Percentiles rank a stretch among this genome's conserved stretches.
Conservation (phyloP, 2,113 vertebrate genomes). For the Acrocephalus kingi region DNA sequence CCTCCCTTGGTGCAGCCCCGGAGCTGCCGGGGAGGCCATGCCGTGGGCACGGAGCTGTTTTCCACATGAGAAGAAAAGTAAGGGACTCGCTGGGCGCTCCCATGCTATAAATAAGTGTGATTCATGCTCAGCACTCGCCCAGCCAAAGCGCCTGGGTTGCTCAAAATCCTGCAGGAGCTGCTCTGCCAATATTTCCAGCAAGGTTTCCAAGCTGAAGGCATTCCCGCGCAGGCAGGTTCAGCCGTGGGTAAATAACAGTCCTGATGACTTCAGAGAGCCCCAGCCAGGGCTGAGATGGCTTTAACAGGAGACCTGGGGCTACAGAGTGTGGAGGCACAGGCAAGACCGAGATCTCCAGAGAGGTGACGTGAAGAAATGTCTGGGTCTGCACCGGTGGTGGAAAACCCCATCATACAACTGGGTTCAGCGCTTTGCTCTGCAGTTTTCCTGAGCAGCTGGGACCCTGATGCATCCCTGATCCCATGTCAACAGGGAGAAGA, state of each 20-base stretch:
- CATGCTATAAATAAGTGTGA: conserved; percentile 55
- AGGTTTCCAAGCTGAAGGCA: conserved; percentile 55
- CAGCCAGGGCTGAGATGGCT: conserved; percentile 21
- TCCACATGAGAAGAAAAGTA: conserved; percentile 9
- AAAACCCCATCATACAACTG: rapidly evolving
- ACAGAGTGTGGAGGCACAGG: neutral
- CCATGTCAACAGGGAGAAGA: neutral
- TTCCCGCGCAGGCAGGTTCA: conserved; percentile 39
- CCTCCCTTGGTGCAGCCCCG: neutral
- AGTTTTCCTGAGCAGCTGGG: neutral
- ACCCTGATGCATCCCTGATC: neutral
- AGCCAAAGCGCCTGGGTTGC: conserved; percentile 13
- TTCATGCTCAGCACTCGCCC: neutral
- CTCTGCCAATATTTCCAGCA: conserved; percentile 56
- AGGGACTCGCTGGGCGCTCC: neutral
- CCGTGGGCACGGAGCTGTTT: neutral
- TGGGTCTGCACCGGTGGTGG: neutral
- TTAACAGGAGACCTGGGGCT: conserved; percentile 38
- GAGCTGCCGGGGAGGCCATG: neutral
- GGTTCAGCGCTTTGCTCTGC: neutral
- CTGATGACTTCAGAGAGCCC: neutral
- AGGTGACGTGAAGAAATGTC: neutral
- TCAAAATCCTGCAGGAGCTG: neutral
- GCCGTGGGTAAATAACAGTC: neutral
- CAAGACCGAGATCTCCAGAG: neutral